These are phyloP conservation scores for Nothobranchius furzeri DNA, from an alignment of 2,113 vertebrate species.

Conservation along the genomic window DNA sequence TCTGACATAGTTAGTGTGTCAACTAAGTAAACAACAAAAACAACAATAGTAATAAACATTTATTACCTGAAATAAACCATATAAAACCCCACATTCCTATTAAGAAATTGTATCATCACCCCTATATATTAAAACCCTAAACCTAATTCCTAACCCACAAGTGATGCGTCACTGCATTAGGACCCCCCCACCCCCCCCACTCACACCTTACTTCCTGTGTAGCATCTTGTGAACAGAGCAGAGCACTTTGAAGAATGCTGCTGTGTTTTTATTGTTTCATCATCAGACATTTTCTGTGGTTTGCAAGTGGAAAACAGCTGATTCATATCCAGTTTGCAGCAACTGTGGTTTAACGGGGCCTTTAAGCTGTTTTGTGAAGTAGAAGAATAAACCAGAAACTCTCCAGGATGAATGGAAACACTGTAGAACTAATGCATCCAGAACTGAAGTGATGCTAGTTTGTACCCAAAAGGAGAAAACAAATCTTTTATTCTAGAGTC, in stretches of 20 bases:
- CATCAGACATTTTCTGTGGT: constrained; percentile 40
- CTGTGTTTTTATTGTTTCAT: background rate
- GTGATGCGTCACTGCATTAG: too few relatives aligned
- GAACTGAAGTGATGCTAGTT: background rate
- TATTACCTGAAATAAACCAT: too few relatives aligned
- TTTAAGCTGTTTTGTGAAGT: background rate
- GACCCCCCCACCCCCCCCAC: too few relatives aligned
- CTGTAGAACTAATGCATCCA: background rate
- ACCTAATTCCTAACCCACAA: too few relatives aligned
- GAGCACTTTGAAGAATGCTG: background rate
- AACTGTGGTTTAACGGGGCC: constrained; percentile 7
- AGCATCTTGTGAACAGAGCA: background rate
- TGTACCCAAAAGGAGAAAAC: background rate
- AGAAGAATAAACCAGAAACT: constrained; percentile 6
- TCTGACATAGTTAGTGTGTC: too few relatives aligned
- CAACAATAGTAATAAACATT: too few relatives aligned
- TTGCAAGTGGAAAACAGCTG: constrained; percentile 19
- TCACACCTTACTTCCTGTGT: background rate
- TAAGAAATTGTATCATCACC: too few relatives aligned
- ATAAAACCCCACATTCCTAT: too few relatives aligned
- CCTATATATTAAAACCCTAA: too few relatives aligned
- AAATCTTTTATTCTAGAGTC: background rate
- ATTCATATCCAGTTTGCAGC: constrained; percentile 9
- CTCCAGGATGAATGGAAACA: background rate
- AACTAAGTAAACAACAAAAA: too few relatives aligned